A percentile compares a stretch with the other conserved stretches of the same genome.
Evolutionary conservation across 2,113 vertebrate species (phyloP).

Genomic region (Phoxinus phoxinus): DNA sequence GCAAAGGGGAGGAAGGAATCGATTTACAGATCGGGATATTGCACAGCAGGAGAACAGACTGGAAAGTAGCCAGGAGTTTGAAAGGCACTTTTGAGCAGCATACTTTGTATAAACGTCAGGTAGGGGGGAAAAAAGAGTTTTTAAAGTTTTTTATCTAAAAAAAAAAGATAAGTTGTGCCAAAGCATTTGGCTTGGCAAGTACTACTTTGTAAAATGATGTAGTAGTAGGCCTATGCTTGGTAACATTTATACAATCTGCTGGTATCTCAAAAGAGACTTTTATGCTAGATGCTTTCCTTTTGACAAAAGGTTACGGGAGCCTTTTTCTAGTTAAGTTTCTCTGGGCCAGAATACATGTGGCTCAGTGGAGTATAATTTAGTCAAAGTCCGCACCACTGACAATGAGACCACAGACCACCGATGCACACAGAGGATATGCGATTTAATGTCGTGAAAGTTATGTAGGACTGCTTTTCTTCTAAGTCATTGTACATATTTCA

Average conservation of each 20-base stretch:
- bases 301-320: not conserved
- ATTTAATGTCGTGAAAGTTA: not conserved
- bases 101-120: not conserved
- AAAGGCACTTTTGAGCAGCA: conserved; percentile 5
- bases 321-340: conserved; percentile 6
- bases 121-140: too few species aligned
- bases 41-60: not conserved
- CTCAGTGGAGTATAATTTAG: not conserved
- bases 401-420: conserved; percentile 14
- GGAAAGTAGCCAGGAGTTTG: not conserved
- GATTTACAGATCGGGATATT: not conserved
- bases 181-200: not conserved
- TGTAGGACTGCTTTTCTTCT: conserved; percentile 5
- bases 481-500: conserved; percentile 12
- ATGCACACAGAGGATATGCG: not conserved
- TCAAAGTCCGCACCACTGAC: conserved; percentile 19
- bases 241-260: conserved; percentile 1
- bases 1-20: not conserved
- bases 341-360: not conserved
- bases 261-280: conserved; percentile 23
- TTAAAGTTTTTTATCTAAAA: not conserved
- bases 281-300: conserved; percentile 11
- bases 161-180: not conserved
- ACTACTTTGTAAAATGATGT: not conserved
- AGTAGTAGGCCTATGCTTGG: not conserved